Percentiles rank a stretch among this genome's conserved stretches.
Conservation (phyloP, 64 coral and sea anemone genomes). For the Dendrophyllia cribrosa region DNA sequence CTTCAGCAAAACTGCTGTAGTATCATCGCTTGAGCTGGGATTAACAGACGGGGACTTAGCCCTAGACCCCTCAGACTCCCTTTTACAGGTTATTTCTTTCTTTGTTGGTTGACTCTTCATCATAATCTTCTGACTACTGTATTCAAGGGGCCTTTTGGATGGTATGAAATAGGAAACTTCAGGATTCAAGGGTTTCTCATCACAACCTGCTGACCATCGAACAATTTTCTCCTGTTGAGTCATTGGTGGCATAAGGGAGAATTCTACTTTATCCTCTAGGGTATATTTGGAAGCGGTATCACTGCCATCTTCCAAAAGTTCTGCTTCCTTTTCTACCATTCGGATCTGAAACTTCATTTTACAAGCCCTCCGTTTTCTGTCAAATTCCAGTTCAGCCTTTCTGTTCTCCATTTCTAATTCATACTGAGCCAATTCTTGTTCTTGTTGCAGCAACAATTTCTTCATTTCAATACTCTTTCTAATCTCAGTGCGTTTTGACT, state of each 20-base stretch:
- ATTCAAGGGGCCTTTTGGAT: too few species aligned
- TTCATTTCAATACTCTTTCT: conserved; percentile 32
- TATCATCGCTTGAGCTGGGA: too few species aligned
- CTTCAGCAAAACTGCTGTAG: not conserved
- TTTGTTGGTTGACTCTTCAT: too few species aligned
- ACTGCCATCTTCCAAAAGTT: conserved; percentile 12
- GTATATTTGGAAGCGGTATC: not conserved
- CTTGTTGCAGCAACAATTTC: conserved; percentile 14
- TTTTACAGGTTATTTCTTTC: not conserved
- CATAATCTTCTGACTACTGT: too few species aligned
- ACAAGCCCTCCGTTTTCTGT: conserved; percentile 40
- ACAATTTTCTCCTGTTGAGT: conserved; percentile 31
- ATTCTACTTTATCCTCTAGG: not conserved
- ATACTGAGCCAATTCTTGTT: conserved; percentile 25
- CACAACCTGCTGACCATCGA: not conserved
- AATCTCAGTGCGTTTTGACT: conserved; percentile 8
- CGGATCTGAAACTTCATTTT: conserved; percentile 46
- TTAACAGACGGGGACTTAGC: not conserved
- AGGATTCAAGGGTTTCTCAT: not conserved
- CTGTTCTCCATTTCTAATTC: conserved; percentile 24
- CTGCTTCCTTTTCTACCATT: conserved; percentile 39
- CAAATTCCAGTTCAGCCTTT: conserved; percentile 55
- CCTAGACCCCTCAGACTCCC: not conserved
- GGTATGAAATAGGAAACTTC: not conserved
- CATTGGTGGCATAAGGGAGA: not conserved